phyloP scores from a whole-genome alignment of 2,888 invertebrate species.

The Holacanthella duospinosa region DNA sequence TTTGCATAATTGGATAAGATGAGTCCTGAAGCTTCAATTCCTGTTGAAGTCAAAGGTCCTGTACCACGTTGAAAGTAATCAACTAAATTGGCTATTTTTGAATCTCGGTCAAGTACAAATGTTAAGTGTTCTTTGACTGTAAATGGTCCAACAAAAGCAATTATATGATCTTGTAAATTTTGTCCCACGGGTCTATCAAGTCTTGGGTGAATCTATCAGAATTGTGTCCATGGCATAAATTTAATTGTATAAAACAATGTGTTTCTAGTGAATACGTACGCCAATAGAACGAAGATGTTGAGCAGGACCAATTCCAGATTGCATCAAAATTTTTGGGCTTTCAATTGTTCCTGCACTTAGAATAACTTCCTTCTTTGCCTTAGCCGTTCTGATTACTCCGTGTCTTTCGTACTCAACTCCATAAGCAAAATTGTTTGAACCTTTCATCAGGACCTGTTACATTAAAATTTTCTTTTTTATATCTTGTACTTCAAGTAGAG shows the following conservation, averaged over 20 bases:
- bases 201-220: constrained; percentile 16
- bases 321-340: constrained; percentile 28
- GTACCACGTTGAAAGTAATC: constrained; percentile 26
- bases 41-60: constrained; percentile 24
- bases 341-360: constrained; percentile 28
- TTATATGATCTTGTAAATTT: constrained; percentile 26
- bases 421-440: constrained; percentile 26
- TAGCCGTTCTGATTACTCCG: constrained; percentile 19
- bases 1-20: constrained; percentile 19
- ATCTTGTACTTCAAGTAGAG: too few relatives aligned
- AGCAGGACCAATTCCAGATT: constrained; percentile 29
- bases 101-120: constrained; percentile 27
- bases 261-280: constrained; percentile 13
- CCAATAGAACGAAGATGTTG: constrained; percentile 23
- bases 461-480: neutral
- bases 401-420: constrained; percentile 33
- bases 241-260: neutral
- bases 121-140: constrained; percentile 23
- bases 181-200: constrained; percentile 28
- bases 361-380: constrained; percentile 32
- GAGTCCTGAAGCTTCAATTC: constrained; percentile 24
- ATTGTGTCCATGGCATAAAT: neutral
- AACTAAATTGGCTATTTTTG: constrained; percentile 16
- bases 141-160: constrained; percentile 27
- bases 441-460: constrained; percentile 28